Evolutionary conservation across 2,888 invertebrate species (phyloP).

Genomic region (Drosophila neotestacea): DNA sequence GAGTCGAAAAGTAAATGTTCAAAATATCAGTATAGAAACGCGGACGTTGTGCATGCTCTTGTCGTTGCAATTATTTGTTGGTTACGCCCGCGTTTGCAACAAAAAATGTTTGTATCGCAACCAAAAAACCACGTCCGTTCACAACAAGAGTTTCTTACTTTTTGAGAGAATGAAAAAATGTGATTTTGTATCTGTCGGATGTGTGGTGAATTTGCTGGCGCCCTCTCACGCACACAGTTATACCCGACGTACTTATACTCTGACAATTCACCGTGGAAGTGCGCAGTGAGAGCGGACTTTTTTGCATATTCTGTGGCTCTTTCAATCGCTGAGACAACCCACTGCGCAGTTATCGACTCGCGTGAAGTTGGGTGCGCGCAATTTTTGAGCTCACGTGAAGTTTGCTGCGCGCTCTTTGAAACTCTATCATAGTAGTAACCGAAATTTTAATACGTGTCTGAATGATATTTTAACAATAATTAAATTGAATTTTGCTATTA

Average conservation of each 20-base stretch:
- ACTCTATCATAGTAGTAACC: background rate
- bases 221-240: conserved; percentile 46
- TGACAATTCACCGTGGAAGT: background rate
- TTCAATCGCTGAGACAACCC: conserved; percentile 13
- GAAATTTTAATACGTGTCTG: background rate
- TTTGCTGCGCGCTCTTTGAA: conserved; percentile 18
- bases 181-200: conserved; percentile 49
- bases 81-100: conserved; percentile 70
- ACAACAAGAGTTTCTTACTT: conserved; percentile 49
- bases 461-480: background rate
- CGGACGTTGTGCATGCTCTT: conserved; percentile 34
- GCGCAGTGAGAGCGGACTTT: conserved; percentile 26
- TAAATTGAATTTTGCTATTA: too few relatives aligned
- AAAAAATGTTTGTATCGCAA: conserved; percentile 51
- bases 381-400: conserved; percentile 15
- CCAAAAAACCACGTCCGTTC: conserved; percentile 53
- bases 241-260: conserved; percentile 41
- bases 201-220: conserved; percentile 58
- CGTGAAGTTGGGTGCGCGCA: conserved; percentile 51
- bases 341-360: conserved; percentile 44
- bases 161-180: conserved; percentile 47
- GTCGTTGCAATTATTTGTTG: conserved; percentile 58
- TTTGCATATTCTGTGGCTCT: conserved; percentile 38
- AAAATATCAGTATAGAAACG: conserved; percentile 38
- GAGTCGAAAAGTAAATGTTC: conserved; percentile 42